phyloP scores from a whole-genome alignment of 2,888 invertebrate genomes.

The Silvanus unidentatus region DNA sequence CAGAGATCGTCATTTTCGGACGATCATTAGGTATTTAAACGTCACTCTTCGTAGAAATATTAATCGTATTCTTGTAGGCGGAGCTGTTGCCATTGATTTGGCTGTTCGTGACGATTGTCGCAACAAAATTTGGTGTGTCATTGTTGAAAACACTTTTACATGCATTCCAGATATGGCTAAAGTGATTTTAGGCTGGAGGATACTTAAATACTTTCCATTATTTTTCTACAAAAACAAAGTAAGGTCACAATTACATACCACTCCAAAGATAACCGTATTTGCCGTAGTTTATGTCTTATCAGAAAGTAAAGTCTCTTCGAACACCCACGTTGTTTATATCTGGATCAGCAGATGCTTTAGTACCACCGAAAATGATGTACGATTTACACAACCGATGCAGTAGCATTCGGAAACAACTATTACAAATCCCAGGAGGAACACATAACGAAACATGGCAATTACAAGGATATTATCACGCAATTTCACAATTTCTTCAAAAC shows the following conservation, averaged over 20 bases:
- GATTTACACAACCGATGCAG: conserved; percentile 70
- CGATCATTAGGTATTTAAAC: conserved; percentile 63
- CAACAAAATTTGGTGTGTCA: conserved; percentile 75
- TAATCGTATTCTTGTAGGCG: too few relatives aligned
- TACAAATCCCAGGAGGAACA: conserved; percentile 74
- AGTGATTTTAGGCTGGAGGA: conserved; percentile 68
- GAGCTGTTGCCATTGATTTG: conserved; percentile 86
- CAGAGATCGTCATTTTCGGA: conserved; percentile 84
- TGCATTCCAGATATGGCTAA: conserved; percentile 90
- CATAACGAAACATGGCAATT: conserved; percentile 95
- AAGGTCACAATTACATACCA: too few relatives aligned
- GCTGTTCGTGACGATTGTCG: conserved; percentile 71
- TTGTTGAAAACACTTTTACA: conserved; percentile 94
- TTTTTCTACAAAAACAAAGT: conserved; percentile 91
- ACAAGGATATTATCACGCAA: conserved; percentile 65
- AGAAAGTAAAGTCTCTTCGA: conserved; percentile 67
- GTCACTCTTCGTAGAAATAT: neutral
- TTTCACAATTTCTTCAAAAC: conserved; percentile 52
- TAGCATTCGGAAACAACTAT: conserved; percentile 69
- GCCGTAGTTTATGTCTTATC: conserved; percentile 63
- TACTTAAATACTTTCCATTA: conserved; percentile 70
- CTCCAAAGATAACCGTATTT: conserved; percentile 14
- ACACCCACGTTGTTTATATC: conserved; percentile 83
- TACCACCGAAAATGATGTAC: conserved; percentile 87
- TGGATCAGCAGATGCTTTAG: conserved; percentile 78